phyloP scores from a whole-genome alignment of 2,113 vertebrate species.

The Vulpes vulpes region DNA sequence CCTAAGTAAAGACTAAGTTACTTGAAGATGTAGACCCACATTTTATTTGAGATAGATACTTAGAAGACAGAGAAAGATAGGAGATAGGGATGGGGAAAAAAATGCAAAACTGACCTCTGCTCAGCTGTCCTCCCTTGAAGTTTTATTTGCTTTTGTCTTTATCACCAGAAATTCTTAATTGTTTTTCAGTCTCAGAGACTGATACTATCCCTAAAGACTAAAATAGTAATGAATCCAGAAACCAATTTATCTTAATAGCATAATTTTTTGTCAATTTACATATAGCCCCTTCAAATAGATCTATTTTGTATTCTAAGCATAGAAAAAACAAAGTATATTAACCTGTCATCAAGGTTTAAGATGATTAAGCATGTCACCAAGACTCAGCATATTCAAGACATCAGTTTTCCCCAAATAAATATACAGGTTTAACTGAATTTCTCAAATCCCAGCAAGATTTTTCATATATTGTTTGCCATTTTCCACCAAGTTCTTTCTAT shows the following conservation, averaged over 20 bases:
- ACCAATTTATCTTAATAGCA: background rate
- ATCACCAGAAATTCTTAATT: background rate
- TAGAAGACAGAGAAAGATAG: background rate
- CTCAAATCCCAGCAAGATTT: background rate
- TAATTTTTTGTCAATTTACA: slow-evolving; percentile 19
- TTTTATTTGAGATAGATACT: slow-evolving; percentile 3
- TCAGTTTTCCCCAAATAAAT: background rate
- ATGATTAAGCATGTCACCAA: background rate
- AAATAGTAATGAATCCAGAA: background rate
- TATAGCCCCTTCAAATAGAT: background rate
- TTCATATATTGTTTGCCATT: background rate
- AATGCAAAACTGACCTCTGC: background rate
- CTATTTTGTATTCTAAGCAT: background rate
- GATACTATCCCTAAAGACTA: background rate
- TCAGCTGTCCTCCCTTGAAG: background rate
- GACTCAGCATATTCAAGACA: background rate
- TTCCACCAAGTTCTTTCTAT: background rate
- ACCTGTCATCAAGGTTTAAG: background rate
- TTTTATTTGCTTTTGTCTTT: background rate
- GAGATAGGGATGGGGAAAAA: too few species aligned
- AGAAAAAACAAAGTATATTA: slow-evolving; percentile 35
- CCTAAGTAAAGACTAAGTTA: background rate
- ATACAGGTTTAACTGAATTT: background rate
- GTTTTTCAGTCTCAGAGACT: slow-evolving; percentile 1
- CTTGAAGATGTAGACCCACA: background rate